Evolutionary conservation across 30 jellyfish, hydroid and myxozoan species (phyloP).

Genomic region (Chrysaora quinquecirrha): DNA sequence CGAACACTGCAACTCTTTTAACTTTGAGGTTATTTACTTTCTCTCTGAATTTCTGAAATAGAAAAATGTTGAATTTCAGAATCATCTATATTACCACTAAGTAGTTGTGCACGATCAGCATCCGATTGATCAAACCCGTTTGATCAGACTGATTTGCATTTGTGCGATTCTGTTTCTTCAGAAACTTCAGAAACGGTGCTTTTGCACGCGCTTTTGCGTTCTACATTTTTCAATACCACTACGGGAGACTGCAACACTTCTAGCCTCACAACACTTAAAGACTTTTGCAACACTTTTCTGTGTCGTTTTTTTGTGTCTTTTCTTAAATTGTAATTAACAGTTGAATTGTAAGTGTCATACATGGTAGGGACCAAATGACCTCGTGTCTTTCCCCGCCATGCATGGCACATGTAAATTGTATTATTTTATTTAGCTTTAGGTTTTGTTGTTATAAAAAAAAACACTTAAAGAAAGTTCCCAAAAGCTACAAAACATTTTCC

Average conservation of each 20-base stretch:
- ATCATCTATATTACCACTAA: neutral
- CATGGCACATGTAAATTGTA: too few species aligned
- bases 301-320: neutral
- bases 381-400: too few species aligned
- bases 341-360: too few species aligned
- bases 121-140: too few species aligned
- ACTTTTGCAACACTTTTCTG: too few species aligned
- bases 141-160: too few species aligned
- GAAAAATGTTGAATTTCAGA: neutral
- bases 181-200: neutral
- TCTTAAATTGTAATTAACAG: too few species aligned
- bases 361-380: too few species aligned
- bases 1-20: neutral
- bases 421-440: too few species aligned
- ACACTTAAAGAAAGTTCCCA: neutral
- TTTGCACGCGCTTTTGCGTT: neutral
- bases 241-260: too few species aligned
- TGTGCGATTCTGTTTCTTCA: neutral
- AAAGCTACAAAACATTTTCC: neutral
- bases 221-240: neutral
- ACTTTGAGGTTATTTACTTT: neutral
- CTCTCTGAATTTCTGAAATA: slow-evolving; percentile 6
- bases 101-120: neutral
- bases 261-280: too few species aligned
- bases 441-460: too few species aligned